A percentile compares a stretch with the other conserved stretches of the same genome.
Conservation (phyloP, 2,113 vertebrate species). For the Erythrocebus patas region DNA sequence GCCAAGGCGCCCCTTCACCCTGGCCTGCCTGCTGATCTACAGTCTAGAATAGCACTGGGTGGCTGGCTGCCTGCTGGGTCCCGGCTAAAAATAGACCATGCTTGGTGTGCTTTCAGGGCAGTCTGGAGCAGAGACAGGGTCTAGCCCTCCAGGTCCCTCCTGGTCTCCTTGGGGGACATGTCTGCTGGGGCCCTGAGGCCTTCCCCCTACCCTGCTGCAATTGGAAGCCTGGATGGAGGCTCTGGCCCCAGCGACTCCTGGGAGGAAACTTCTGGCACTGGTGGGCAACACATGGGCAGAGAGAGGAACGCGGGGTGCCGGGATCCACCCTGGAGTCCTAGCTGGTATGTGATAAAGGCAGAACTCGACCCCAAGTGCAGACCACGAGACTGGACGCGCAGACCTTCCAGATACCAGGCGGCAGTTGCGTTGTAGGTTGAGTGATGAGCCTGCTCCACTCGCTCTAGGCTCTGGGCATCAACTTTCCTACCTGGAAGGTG, state of each 20-base stretch:
- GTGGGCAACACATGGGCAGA: neutral
- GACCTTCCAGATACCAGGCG: neutral
- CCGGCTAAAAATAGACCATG: constrained; percentile 41
- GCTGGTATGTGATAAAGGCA: neutral
- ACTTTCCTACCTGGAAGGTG: neutral
- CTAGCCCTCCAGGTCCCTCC: neutral
- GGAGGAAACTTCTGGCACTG: neutral
- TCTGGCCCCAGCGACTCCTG: neutral
- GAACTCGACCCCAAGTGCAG: neutral
- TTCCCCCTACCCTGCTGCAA: neutral
- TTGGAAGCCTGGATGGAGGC: neutral
- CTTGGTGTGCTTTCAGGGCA: neutral
- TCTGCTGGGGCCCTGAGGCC: neutral
- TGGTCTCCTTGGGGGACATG: neutral
- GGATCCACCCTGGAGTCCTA: neutral
- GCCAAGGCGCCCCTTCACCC: neutral
- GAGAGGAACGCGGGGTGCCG: neutral
- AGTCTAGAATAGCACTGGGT: constrained; percentile 14
- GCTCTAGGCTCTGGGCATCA: neutral
- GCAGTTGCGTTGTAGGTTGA: neutral
- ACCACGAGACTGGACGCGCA: neutral
- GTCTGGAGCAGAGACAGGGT: neutral
- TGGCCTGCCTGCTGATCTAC: neutral
- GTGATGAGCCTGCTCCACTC: neutral
- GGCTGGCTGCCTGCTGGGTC: neutral